These are phyloP conservation scores for Melanotaenia maccullochi DNA, from an alignment of 2,797 vertebrate species.

Conservation along the genomic window DNA sequence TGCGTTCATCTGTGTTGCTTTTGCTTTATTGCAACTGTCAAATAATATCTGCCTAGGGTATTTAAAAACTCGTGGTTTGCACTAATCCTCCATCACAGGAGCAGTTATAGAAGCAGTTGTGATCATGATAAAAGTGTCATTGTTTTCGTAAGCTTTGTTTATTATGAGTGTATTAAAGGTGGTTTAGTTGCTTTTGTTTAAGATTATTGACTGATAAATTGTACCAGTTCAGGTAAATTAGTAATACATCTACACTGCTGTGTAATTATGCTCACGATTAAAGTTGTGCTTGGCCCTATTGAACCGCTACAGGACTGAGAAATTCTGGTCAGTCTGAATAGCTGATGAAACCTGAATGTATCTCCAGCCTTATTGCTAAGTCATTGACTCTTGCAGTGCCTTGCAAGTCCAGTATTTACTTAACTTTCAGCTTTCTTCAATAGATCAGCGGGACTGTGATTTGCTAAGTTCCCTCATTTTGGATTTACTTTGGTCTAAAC, in stretches of 20 bases:
- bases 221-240: neutral
- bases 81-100: conserved; percentile 35
- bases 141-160: neutral
- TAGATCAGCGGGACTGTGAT: neutral
- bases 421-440: neutral
- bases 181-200: neutral
- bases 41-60: conserved; percentile 7
- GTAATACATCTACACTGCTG: neutral
- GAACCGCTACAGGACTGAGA: conserved; percentile 14
- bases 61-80: conserved; percentile 27
- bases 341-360: neutral
- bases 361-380: neutral
- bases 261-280: neutral
- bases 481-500: neutral
- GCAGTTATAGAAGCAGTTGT: conserved; percentile 1
- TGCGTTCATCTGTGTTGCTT: conserved; percentile 34
- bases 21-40: neutral
- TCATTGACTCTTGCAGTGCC: neutral
- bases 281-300: neutral
- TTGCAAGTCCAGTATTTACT: neutral
- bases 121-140: neutral
- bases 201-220: neutral
- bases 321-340: neutral
- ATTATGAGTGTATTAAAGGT: neutral
- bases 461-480: neutral